A percentile compares a stretch with the other conserved stretches of the same genome.
Conservation (phyloP, 2,797 vertebrate species). For the Trichosurus vulpecula region DNA sequence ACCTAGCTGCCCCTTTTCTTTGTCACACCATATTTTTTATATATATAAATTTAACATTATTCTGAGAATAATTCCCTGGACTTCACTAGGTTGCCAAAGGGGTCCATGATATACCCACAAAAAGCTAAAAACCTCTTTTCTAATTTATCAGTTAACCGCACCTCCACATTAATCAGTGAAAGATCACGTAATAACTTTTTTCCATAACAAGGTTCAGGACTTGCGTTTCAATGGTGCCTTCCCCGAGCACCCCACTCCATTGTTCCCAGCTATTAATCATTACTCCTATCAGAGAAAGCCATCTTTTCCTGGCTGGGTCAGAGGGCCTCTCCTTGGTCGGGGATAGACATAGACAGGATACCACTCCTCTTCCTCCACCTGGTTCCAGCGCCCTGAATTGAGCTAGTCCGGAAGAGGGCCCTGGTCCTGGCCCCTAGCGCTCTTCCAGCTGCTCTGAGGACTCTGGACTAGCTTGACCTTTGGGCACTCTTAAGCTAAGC, state of each 20-base stretch:
- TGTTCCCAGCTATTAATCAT: slow-evolving; percentile 78
- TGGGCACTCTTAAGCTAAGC: not conserved
- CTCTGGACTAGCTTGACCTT: not conserved
- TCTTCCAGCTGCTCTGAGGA: slow-evolving; percentile 45
- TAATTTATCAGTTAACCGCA: slow-evolving; percentile 13
- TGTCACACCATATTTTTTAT: not conserved
- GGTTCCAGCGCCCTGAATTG: slow-evolving; percentile 59
- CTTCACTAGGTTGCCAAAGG: not conserved
- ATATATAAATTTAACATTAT: not conserved
- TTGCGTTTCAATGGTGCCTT: slow-evolving; percentile 64
- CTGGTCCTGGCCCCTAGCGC: not conserved
- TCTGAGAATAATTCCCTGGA: not conserved
- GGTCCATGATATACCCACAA: not conserved
- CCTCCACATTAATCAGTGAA: slow-evolving; percentile 63
- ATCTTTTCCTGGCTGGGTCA: slow-evolving; percentile 83
- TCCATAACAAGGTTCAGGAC: slow-evolving; percentile 66
- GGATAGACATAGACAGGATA: slow-evolving; percentile 81
- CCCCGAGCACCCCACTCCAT: slow-evolving; percentile 56
- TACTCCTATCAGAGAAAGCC: slow-evolving; percentile 82
- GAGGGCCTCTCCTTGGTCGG: slow-evolving; percentile 55
- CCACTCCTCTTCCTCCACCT: slow-evolving; percentile 81
- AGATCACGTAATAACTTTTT: slow-evolving; percentile 68
- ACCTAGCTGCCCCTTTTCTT: not conserved
- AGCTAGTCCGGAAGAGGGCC: slow-evolving; percentile 59
- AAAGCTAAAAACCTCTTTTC: not conserved